Conservation (phyloP, 2,797 vertebrate genomes). For the Anguilla anguilla region DNA sequence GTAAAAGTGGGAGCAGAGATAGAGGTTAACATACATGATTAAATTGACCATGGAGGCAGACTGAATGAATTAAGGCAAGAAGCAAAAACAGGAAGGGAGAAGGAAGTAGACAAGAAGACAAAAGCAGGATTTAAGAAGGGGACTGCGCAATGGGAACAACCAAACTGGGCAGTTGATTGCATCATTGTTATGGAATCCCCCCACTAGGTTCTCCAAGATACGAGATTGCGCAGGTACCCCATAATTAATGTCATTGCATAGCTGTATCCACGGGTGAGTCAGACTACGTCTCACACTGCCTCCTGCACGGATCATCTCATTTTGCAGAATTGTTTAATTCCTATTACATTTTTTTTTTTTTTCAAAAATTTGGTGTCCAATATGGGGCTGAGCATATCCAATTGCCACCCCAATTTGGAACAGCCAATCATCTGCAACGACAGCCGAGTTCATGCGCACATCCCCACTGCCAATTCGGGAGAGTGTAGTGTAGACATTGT, state of each 20-base stretch:
- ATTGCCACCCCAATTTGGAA: no score
- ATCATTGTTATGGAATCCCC: conserved; percentile 39
- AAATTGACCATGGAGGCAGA: neutral
- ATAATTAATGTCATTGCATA: neutral
- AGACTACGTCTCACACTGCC: conserved; percentile 33
- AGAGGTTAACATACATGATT: no score
- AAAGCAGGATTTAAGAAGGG: neutral
- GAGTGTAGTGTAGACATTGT: no score
- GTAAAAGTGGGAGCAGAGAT: neutral
- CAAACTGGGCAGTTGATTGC: conserved; percentile 2
- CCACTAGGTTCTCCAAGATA: conserved; percentile 30
- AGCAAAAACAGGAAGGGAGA: conserved; percentile 25
- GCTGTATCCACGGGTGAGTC: conserved; percentile 35
- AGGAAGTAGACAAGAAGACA: neutral
- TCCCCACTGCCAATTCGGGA: no score
- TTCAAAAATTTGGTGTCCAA: no score
- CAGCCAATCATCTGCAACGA: no score
- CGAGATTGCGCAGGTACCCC: conserved; percentile 4
- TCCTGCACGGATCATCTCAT: neutral
- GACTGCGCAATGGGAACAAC: neutral
- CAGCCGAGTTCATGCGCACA: no score
- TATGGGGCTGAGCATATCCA: no score
- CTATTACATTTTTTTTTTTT: no score
- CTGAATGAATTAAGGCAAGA: neutral
- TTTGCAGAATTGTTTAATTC: neutral